Conservation (phyloP, 1,140 invertebrate genomes). For the Rhysida immarginata region DNA sequence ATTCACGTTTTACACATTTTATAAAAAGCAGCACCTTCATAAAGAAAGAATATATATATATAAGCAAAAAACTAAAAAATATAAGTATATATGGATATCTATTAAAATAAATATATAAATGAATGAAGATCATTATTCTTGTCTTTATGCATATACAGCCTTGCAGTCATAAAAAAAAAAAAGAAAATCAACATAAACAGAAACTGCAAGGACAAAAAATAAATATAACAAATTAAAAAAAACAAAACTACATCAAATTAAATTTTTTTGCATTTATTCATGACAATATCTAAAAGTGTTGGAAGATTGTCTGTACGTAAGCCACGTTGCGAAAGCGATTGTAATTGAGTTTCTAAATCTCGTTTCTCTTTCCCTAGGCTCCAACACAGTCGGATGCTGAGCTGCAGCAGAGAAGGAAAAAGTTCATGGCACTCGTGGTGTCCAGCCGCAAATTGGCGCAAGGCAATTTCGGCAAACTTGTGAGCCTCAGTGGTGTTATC, state of each 20-base stretch:
- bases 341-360: slow-evolving; percentile 40
- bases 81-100: too few relatives aligned
- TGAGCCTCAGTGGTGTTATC: slow-evolving; percentile 40
- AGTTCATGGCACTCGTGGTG: slow-evolving; percentile 45
- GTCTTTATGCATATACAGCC: too few relatives aligned
- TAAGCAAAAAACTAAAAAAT: too few relatives aligned
- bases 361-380: slow-evolving; percentile 43
- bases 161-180: too few relatives aligned
- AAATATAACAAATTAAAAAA: too few relatives aligned
- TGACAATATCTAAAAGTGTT: slow-evolving; percentile 2
- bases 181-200: too few relatives aligned
- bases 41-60: too few relatives aligned
- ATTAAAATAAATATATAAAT: too few relatives aligned
- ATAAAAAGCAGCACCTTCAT: too few relatives aligned
- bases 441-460: slow-evolving; percentile 45
- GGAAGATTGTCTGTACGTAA: not conserved
- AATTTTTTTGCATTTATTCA: slow-evolving; percentile 2
- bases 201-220: too few relatives aligned
- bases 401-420: slow-evolving; percentile 51
- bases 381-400: slow-evolving; percentile 48
- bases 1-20: too few relatives aligned
- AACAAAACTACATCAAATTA: not conserved
- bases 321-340: slow-evolving; percentile 15
- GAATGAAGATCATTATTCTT: too few relatives aligned
- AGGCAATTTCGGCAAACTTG: slow-evolving; percentile 49